Percentiles rank a stretch among this genome's conserved stretches.
These are phyloP conservation scores for Ganaspis brasiliensis DNA, from an alignment of 2,888 invertebrate genomes.

Conservation along the genomic window DNA sequence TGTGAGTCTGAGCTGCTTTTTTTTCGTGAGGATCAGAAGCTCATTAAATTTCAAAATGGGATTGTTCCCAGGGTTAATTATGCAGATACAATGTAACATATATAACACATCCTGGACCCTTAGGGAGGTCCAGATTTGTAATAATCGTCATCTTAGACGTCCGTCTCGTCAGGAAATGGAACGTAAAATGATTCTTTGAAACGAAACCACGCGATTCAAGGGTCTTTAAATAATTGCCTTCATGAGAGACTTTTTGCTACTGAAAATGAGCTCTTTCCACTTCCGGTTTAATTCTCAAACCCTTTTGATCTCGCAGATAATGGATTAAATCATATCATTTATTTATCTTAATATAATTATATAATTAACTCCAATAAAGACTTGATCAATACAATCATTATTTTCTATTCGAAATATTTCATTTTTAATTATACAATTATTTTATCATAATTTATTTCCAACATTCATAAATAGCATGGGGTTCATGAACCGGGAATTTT, in stretches of 20 bases:
- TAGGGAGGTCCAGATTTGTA: background rate
- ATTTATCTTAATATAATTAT: too few species aligned
- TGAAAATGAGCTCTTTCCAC: background rate
- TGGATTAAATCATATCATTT: too few species aligned
- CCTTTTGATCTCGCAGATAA: background rate
- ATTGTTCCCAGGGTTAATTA: slow-evolving; percentile 27
- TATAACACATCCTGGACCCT: background rate
- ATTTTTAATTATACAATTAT: too few species aligned
- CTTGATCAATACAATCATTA: too few species aligned
- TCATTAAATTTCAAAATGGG: slow-evolving; percentile 21
- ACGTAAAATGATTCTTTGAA: slow-evolving; percentile 28
- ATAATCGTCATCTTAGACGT: slow-evolving; percentile 15
- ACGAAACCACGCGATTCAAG: slow-evolving; percentile 12
- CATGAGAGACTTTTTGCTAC: background rate
- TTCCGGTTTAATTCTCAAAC: slow-evolving; percentile 16
- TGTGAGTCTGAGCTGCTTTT: slow-evolving; percentile 12
- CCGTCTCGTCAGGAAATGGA: slow-evolving; percentile 21
- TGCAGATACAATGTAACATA: slow-evolving; percentile 24
- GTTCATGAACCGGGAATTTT: too few species aligned
- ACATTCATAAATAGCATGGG: too few species aligned
- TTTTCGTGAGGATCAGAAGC: slow-evolving; percentile 26
- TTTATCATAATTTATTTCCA: too few species aligned
- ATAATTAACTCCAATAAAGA: too few species aligned
- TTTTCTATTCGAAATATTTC: too few species aligned
- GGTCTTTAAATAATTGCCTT: slow-evolving; percentile 21